Conservation (phyloP, 1,140 invertebrate genomes). For the Hyposmocoma kahamanoa region DNA sequence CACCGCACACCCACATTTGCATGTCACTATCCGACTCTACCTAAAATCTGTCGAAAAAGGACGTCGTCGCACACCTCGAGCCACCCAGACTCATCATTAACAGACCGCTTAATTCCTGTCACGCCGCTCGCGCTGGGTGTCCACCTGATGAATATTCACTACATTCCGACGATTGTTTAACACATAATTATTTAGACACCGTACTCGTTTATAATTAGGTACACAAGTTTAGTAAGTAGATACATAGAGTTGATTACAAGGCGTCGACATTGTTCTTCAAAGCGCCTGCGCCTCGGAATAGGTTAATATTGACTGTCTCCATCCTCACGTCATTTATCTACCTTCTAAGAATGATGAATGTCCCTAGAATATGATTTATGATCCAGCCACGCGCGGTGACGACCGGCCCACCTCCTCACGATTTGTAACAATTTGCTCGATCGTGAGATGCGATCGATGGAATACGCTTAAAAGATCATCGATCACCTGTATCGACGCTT, state of each 20-base stretch:
- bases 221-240: too few relatives aligned
- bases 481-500: slow-evolving; percentile 59
- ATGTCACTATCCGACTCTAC: slow-evolving; percentile 56
- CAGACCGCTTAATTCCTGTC: slow-evolving; percentile 61
- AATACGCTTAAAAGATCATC: slow-evolving; percentile 60
- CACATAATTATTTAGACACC: slow-evolving; percentile 68
- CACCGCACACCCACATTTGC: slow-evolving; percentile 65
- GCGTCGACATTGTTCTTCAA: slow-evolving; percentile 43
- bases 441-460: slow-evolving; percentile 69
- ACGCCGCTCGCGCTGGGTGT: slow-evolving; percentile 64
- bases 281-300: slow-evolving; percentile 46
- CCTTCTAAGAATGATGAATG: slow-evolving; percentile 70
- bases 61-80: slow-evolving; percentile 45
- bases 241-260: too few relatives aligned
- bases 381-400: slow-evolving; percentile 60
- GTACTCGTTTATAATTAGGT: too few relatives aligned
- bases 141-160: slow-evolving; percentile 69
- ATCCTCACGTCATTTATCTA: slow-evolving; percentile 67
- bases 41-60: slow-evolving; percentile 61
- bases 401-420: slow-evolving; percentile 66
- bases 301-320: slow-evolving; percentile 69
- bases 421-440: slow-evolving; percentile 73
- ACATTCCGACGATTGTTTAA: slow-evolving; percentile 65
- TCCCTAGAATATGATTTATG: slow-evolving; percentile 65
- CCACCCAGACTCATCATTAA: slow-evolving; percentile 62